Evolutionary conservation across 2,888 invertebrate genomes (phyloP), one percentile per base, ranked within the genome.

Genomic region (Glaucopsyche alexis): DNA sequence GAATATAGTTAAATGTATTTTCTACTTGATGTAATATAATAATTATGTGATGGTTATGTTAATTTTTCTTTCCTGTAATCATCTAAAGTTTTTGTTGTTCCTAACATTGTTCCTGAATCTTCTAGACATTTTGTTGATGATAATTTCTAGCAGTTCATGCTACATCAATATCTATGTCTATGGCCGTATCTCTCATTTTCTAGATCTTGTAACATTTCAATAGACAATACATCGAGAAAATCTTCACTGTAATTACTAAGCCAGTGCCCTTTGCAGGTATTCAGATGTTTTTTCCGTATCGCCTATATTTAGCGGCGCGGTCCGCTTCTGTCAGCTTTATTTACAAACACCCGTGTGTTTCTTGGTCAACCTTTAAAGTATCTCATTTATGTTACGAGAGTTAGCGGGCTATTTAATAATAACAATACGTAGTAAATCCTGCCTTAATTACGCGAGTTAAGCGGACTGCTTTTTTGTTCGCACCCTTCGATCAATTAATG

Each of bases 341-440:
- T 79, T 79, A 79, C 78, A 74, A 78, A 77, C 79, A 76, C 64
- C 66, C 72, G 73, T 47, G 66, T 69, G 69, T 73, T 73, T 72
- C 71, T 47, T 45, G 71, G 73, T 64, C 72, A 74, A 71, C 40
- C 40, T 71, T 71, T 71, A 42, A 71, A 40, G 9, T 19, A 49
- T 49, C 49, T 9, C 38, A 14, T 40, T 16, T 11, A 49, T 60
- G 50, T 55, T 55, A 71, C 14, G 71, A 29, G 29, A 47, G 64
- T 42, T 7, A 73, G 69, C 71, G 71, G 42, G 16, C 9, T 16
- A n/a, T 0, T 16, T 66, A 42, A 45, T 42, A 8, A 19, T 29
- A 19, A 66, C 4, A 42, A 42, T 16, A 11, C 66, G 38, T 19
- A 55, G 19, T 19, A 19, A 50, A 52, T 52, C 16, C 52, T 52